phyloP scores from a whole-genome alignment of 2,113 vertebrate species.

The Trochalopteron elliotii region DNA sequence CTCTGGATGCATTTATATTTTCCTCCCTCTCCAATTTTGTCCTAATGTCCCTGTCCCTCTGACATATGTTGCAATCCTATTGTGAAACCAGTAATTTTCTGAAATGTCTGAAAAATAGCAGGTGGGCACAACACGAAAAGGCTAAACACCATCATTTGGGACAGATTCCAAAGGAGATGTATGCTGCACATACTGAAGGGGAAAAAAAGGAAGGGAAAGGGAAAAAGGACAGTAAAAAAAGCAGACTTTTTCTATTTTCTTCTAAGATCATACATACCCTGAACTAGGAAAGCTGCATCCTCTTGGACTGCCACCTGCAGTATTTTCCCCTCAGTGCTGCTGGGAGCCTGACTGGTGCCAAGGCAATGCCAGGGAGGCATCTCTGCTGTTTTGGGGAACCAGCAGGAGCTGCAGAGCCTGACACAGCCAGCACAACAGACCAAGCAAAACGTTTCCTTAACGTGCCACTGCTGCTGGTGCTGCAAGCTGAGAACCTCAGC shows the following conservation, averaged over 20 bases:
- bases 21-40: background rate
- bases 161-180: background rate
- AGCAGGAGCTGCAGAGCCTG: background rate
- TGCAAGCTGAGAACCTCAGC: background rate
- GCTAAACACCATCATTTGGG: background rate
- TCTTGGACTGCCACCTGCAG: background rate
- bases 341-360: background rate
- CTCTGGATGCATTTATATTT: background rate
- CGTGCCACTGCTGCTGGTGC: background rate
- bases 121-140: background rate
- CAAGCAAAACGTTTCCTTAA: rapidly evolving
- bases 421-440: background rate
- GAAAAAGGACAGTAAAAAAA: background rate
- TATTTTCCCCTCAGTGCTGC: background rate
- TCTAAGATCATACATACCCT: background rate
- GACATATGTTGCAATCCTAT: constrained; percentile 9
- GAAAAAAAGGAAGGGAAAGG: background rate
- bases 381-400: background rate
- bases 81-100: constrained; percentile 43
- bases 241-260: background rate
- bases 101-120: constrained; percentile 33
- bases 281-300: background rate
- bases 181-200: background rate
- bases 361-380: background rate
- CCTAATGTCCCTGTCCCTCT: background rate